Conservation (phyloP, 2,888 invertebrate species). For the Scaptomyza polygonia region DNA sequence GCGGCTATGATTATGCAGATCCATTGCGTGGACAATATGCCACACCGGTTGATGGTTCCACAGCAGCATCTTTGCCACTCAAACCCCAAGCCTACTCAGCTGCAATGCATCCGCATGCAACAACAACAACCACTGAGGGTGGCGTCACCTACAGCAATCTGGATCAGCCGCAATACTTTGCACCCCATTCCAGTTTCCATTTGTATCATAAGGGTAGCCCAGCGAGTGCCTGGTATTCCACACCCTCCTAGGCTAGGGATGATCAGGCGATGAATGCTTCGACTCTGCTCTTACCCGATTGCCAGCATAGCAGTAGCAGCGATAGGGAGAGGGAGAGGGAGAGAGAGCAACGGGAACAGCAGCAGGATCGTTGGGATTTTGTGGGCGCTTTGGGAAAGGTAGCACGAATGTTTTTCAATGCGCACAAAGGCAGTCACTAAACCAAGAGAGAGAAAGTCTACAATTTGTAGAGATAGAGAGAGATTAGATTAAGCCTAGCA, state of each 20-base stretch:
- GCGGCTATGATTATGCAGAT: constrained; percentile 88
- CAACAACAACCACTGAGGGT: constrained; percentile 86
- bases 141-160: constrained; percentile 87
- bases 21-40: constrained; percentile 85
- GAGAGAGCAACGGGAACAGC: constrained; percentile 41
- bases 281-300: constrained; percentile 37
- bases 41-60: constrained; percentile 79
- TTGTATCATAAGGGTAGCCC: constrained; percentile 91
- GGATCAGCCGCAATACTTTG: constrained; percentile 94
- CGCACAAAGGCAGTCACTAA: constrained; percentile 66
- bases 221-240: constrained; percentile 91
- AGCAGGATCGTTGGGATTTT: constrained; percentile 77
- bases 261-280: constrained; percentile 23
- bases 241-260: constrained; percentile 88
- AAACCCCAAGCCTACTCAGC: constrained; percentile 96
- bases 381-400: constrained; percentile 81
- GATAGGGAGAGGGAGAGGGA: constrained; percentile 13
- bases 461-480: not conserved
- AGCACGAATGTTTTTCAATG: constrained; percentile 81
- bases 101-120: constrained; percentile 86
- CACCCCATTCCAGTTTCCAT: constrained; percentile 93
- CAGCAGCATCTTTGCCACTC: constrained; percentile 89
- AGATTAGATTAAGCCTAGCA: not conserved
- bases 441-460: not conserved
- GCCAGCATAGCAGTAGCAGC: constrained; percentile 37